Evolutionary conservation across 2,113 vertebrate species (phyloP).

Genomic region (Pithys albifrons): DNA sequence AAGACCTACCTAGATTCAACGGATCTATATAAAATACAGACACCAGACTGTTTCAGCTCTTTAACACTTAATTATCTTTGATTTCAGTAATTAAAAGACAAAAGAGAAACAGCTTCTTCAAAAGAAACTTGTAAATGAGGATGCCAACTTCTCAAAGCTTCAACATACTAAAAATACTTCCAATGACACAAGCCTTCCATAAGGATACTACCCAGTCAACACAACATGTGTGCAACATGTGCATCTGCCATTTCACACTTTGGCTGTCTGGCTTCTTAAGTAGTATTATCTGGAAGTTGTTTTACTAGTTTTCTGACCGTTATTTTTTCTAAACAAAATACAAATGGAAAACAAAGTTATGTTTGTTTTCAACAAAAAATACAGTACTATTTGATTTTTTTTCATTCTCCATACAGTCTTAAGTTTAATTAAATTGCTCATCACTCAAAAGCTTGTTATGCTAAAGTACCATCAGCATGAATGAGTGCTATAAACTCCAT

Average conservation of each 20-base stretch:
- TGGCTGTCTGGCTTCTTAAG: conserved; percentile 53
- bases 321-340: conserved; percentile 17
- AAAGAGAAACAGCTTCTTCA: conserved; percentile 23
- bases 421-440: not conserved
- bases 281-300: conserved; percentile 58
- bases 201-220: conserved; percentile 16
- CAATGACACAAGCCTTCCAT: conserved; percentile 39
- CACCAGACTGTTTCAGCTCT: not conserved
- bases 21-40: not conserved
- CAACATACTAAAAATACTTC: conserved; percentile 41
- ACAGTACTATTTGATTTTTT: not conserved
- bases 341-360: not conserved
- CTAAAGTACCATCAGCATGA: not conserved
- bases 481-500: not conserved
- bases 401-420: not conserved
- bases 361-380: not conserved
- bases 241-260: conserved; percentile 52
- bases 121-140: conserved; percentile 45
- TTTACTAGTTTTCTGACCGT: conserved; percentile 9
- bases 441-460: not conserved
- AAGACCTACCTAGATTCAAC: not conserved
- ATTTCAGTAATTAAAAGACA: conserved; percentile 7
- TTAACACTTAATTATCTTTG: not conserved
- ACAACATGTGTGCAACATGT: conserved; percentile 60
- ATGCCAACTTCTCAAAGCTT: conserved; percentile 19